Evolutionary conservation across 2,888 invertebrate genomes (phyloP), one percentile per base, ranked within the genome.

Genomic region (Eupithecia inturbata): DNA sequence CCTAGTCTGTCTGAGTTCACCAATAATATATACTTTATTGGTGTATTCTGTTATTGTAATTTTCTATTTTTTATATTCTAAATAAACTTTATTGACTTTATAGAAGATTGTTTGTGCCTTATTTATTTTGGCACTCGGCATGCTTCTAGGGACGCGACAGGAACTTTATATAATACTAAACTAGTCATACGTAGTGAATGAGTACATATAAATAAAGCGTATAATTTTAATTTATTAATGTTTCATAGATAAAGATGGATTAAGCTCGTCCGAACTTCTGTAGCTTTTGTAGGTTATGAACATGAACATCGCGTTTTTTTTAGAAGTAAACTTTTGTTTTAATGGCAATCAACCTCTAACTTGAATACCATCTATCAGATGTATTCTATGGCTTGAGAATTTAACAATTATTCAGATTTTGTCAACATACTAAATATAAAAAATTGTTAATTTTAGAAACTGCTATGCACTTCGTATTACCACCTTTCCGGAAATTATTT

Each of bases 1-100:
- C n/a, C n/a, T n/a, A n/a, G n/a, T n/a, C n/a, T n/a, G 66, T 66
- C 66, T 26, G 66, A 66, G 39, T 66, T 66, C 66, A 66, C 66
- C 66, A 16, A 5, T 33, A 16, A 10, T n/a, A n/a, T n/a, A n/a
- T 3, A 39, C 7, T 39, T 36, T 39, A 31, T 31, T 62, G 9
- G n/a, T n/a, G n/a, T n/a, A n/a, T n/a, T n/a, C n/a, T n/a, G n/a
- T n/a, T n/a, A n/a, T n/a, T n/a, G n/a, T n/a, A n/a, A n/a, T n/a
- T n/a, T n/a, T n/a, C n/a, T n/a, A n/a, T n/a, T n/a, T n/a, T n/a
- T n/a, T n/a, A n/a, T n/a, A n/a, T n/a, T n/a, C n/a, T n/a, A n/a
- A n/a, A n/a, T n/a, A n/a, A n/a, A n/a, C n/a, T n/a, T n/a, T 39
- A 31, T 31, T 62, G 9, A 62, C 19, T 36, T 14, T 41, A 66